Conservation (phyloP, 2,888 invertebrate species). For the Harpalus rufipes region DNA sequence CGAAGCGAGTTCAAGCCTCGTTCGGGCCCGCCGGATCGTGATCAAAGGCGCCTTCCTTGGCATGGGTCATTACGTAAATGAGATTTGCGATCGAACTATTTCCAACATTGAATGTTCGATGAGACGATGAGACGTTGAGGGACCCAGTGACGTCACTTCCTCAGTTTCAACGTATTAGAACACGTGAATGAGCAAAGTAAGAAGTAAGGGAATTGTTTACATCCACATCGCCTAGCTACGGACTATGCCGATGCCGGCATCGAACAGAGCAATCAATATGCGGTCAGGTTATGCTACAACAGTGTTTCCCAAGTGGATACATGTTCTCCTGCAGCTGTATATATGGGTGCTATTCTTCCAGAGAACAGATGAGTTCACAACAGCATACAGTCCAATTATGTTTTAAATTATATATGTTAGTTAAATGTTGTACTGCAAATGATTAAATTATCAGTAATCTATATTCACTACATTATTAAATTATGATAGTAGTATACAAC, state of each 20-base stretch:
- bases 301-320: background rate
- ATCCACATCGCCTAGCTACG: slow-evolving; percentile 57
- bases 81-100: slow-evolving; percentile 61
- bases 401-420: too few species aligned
- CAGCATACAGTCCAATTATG: too few species aligned
- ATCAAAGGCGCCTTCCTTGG: slow-evolving; percentile 33
- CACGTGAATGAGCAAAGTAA: slow-evolving; percentile 52
- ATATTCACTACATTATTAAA: too few species aligned
- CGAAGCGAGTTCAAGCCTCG: slow-evolving; percentile 20
- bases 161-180: slow-evolving; percentile 15
- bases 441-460: too few species aligned
- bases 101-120: slow-evolving; percentile 46
- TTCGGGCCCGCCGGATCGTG: slow-evolving; percentile 23
- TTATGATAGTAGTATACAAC: too few species aligned
- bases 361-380: too few species aligned
- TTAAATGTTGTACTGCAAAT: too few species aligned
- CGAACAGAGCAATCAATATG: slow-evolving; percentile 41
- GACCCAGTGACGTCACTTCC: slow-evolving; percentile 23
- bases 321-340: background rate
- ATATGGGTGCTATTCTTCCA: background rate
- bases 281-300: slow-evolving; percentile 15
- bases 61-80: slow-evolving; percentile 62
- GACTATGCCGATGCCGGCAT: background rate
- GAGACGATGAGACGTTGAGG: slow-evolving; percentile 24
- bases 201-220: slow-evolving; percentile 53